A percentile compares a stretch with the other conserved stretches of the same genome.
Conservation (phyloP, 35 echinoderm and acorn worm genomes). For the Apostichopus parvimensis region DNA sequence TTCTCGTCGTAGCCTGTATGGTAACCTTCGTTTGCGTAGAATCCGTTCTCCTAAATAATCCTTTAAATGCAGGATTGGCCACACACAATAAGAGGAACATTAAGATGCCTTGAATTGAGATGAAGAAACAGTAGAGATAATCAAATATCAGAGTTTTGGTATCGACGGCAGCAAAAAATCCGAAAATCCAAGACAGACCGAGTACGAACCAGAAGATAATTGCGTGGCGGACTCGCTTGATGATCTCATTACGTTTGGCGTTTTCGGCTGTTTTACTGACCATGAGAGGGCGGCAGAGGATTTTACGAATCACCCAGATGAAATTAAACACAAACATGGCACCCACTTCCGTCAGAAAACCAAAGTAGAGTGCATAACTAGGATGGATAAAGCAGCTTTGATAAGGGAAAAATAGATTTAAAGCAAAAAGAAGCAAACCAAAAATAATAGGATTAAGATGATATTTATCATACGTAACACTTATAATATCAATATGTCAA, state of each 20-base stretch:
- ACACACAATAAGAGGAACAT: neutral
- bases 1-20: no score
- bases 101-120: neutral
- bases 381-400: slow-evolving; percentile 32
- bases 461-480: no score
- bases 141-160: slow-evolving; percentile 24
- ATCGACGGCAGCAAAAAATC: slow-evolving; percentile 22
- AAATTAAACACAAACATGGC: slow-evolving; percentile 18
- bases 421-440: no score
- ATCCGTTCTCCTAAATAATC: neutral
- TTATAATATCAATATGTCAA: no score
- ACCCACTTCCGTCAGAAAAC: slow-evolving; percentile 12
- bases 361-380: slow-evolving; percentile 13
- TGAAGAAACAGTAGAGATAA: slow-evolving; percentile 43
- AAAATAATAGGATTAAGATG: no score
- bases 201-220: slow-evolving; percentile 39
- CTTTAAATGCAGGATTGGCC: slow-evolving; percentile 34
- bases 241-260: slow-evolving; percentile 22
- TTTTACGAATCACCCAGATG: slow-evolving; percentile 2
- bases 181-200: slow-evolving; percentile 34
- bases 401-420: no score
- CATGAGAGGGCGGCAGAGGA: slow-evolving; percentile 41
- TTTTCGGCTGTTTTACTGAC: neutral
- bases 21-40: no score
- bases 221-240: slow-evolving; percentile 6